Base-by-base conservation (phyloP, 2,797 vertebrate genomes). In the Buphagus erythrorhynchus region DNA sequence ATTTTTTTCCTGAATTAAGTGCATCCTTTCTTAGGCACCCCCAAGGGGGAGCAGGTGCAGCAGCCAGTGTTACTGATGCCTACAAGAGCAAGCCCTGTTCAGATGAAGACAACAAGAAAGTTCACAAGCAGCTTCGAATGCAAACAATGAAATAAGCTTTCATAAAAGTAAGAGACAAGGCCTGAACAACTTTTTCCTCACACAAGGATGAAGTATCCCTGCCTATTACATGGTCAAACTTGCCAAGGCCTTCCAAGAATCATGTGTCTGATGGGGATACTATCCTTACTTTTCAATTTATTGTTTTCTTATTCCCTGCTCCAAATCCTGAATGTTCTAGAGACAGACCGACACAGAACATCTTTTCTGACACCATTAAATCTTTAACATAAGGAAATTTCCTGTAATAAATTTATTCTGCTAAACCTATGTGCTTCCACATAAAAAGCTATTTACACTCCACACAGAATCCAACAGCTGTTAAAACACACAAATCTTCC, bases 41-140 rank as follows among this genome's bases (percentile, higher is more conserved):
- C 1, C 63, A 45, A 48, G 3, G 4, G 26, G 26, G 0, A 79
- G 11, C 20, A 82, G 29, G 21, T 14, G 15, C 42, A 72, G 62
- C 58, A 46, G 31, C 16, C 73, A 51, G 25, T 15, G 58, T 31
- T 33, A 61, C 2, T 25, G 31, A 42, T 26, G 59, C 33, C 38
- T 26, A 2, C 3, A 3, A 38, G 22, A 10, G 29, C n/a, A 54
- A 52, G 3, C 15, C 31, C 42, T 42, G 19, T 2, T 59, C 52
- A 46, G 45, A 24, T 14, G 61, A 87, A 43, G 13, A 31, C 22
- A 51, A 17, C 42, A 68, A 14, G 28, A 3, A 73, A 59, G 61
- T n/a, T 52, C 61, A 55, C 35, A 2, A 5, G 20, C 16, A 88
- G 25, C 48, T 75, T 51, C 0, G 0, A 69, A 40, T 5, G 3